phyloP scores from a whole-genome alignment of 92 coral and sea anemone species.

The Actinernus sp. region DNA sequence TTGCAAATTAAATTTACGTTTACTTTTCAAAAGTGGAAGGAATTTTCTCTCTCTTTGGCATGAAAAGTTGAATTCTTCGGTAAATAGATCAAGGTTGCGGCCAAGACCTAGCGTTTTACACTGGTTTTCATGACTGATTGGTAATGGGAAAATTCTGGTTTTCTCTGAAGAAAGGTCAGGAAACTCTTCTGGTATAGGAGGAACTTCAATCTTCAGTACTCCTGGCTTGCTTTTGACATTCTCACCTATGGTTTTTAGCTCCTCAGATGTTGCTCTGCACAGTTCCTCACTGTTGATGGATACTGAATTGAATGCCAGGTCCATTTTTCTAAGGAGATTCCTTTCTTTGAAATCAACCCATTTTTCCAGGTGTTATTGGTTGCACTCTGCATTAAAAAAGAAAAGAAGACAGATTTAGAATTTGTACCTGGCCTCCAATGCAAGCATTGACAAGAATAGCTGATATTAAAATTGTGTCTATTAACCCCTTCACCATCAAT shows the following conservation, averaged over 20 bases:
- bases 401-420: too few species aligned
- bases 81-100: constrained; percentile 18
- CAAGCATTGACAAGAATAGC: too few species aligned
- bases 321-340: constrained; percentile 29
- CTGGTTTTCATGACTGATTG: constrained; percentile 33
- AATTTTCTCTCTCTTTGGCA: not conserved
- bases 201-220: constrained; percentile 8
- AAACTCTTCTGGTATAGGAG: constrained; percentile 28
- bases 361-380: constrained; percentile 9
- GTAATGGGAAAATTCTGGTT: constrained; percentile 20
- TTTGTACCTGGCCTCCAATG: too few species aligned
- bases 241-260: constrained; percentile 9
- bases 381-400: constrained; percentile 17
- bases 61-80: constrained; percentile 21
- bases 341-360: constrained; percentile 23
- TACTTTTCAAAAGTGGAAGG: constrained; percentile 24
- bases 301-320: constrained; percentile 25
- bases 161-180: constrained; percentile 9
- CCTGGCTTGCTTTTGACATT: not conserved
- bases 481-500: too few species aligned
- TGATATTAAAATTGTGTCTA: too few species aligned
- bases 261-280: constrained; percentile 6
- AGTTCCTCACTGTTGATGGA: constrained; percentile 7
- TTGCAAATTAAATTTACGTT: constrained; percentile 24
- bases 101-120: constrained; percentile 40